Evolutionary conservation across 2,113 vertebrate genomes (phyloP).

Genomic region (Etheostoma cragini): DNA sequence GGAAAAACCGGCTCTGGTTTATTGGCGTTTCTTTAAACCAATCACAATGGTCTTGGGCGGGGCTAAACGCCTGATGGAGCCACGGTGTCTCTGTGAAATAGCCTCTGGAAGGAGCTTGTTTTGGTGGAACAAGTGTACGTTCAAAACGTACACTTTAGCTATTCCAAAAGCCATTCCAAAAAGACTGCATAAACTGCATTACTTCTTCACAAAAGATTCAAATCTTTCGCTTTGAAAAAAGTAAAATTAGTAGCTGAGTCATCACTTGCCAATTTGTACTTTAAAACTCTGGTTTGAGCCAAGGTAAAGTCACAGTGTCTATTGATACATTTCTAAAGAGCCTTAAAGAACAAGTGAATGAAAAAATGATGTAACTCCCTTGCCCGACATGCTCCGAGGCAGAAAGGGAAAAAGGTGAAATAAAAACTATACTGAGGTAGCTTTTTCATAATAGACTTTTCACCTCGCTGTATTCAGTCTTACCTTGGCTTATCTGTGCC

Average conservation of each 20-base stretch:
- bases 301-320: slow-evolving; percentile 30
- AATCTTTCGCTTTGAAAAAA: slow-evolving; percentile 25
- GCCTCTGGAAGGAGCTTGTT: no score
- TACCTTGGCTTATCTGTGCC: slow-evolving; percentile 78
- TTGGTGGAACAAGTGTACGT: no score
- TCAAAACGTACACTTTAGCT: no score
- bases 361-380: slow-evolving; percentile 58
- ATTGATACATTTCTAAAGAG: slow-evolving; percentile 67
- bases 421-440: slow-evolving; percentile 61
- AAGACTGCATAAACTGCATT: no score
- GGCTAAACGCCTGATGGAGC: no score
- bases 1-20: no score
- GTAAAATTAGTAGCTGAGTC: slow-evolving; percentile 50
- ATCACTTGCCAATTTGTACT: slow-evolving; percentile 38
- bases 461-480: slow-evolving; percentile 68
- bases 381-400: slow-evolving; percentile 59
- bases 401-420: slow-evolving; percentile 72
- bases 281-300: slow-evolving; percentile 34
- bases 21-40: no score
- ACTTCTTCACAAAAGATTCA: slow-evolving; percentile 4
- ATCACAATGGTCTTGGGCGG: no score
- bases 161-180: no score
- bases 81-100: no score
- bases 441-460: slow-evolving; percentile 72
- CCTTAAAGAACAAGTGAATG: slow-evolving; percentile 58